Conservation (phyloP, 30 jellyfish, hydroid and myxozoan species). For the Turritopsis rubra region DNA sequence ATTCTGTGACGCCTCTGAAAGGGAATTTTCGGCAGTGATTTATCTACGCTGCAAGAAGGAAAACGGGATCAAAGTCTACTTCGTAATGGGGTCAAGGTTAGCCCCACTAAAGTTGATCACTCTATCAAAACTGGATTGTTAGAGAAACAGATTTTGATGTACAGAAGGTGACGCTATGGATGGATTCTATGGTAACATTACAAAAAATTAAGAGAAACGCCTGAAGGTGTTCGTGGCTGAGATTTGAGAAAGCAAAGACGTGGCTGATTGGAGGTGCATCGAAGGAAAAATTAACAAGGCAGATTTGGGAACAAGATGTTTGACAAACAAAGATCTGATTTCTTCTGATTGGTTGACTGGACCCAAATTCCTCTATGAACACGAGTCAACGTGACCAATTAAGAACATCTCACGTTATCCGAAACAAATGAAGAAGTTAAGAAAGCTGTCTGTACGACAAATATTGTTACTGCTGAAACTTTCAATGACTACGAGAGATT, state of each 20-base stretch:
- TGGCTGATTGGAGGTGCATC: background rate
- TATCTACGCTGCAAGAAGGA: too few relatives aligned
- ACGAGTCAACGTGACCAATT: background rate
- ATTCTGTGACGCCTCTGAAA: too few relatives aligned
- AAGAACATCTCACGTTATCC: background rate
- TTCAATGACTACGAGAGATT: background rate
- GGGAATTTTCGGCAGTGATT: too few relatives aligned
- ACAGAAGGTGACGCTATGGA: too few relatives aligned
- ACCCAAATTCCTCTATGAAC: background rate
- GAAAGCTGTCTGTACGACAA: background rate
- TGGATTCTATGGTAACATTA: too few relatives aligned
- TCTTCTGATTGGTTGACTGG: background rate
- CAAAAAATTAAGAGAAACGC: too few relatives aligned
- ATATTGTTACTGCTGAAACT: background rate
- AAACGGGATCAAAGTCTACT: too few relatives aligned
- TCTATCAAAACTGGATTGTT: too few relatives aligned
- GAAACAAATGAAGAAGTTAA: background rate
- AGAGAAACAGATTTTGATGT: too few relatives aligned
- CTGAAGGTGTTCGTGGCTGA: background rate
- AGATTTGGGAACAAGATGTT: background rate
- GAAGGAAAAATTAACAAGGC: background rate
- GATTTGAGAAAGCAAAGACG: background rate
- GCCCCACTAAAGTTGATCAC: too few relatives aligned
- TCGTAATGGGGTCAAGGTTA: too few relatives aligned
- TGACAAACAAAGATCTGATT: background rate